Evolutionary conservation across 2,797 vertebrate genomes (phyloP).

Genomic region (Myotis myotis): DNA sequence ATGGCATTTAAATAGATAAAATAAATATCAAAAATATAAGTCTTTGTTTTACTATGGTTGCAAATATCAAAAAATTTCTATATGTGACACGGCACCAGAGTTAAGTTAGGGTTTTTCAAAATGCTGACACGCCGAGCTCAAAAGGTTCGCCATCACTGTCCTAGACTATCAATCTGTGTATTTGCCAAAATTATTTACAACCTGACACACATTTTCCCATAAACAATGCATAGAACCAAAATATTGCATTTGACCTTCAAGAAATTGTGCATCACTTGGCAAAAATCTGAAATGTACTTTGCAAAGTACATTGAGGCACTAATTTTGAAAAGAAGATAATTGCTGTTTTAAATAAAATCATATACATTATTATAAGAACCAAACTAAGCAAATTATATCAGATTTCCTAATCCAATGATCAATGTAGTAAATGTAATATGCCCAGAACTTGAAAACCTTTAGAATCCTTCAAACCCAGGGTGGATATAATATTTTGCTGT

Average conservation of each 20-base stretch:
- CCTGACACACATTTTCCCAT: conserved; percentile 14
- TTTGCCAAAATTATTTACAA: conserved; percentile 12
- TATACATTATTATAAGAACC: conserved; percentile 20
- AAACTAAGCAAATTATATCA: conserved; percentile 42
- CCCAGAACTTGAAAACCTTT: background rate
- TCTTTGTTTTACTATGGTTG: no score
- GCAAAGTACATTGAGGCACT: background rate
- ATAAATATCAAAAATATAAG: no score
- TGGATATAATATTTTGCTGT: background rate
- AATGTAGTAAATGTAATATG: background rate
- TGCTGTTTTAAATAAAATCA: conserved; percentile 47
- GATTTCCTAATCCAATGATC: conserved; percentile 33
- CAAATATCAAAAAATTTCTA: no score
- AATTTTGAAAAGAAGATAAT: conserved; percentile 27
- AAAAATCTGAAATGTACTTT: conserved; percentile 34
- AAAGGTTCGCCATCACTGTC: background rate
- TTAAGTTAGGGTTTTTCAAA: no score
- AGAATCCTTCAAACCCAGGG: background rate
- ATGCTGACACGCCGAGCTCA: no score
- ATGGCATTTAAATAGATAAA: no score
- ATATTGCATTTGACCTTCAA: background rate
- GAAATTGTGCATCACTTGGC: background rate
- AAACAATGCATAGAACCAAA: conserved; percentile 31
- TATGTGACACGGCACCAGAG: no score
- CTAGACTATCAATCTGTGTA: background rate